Base-by-base conservation (phyloP, 2,888 invertebrate genomes). In the Ichneumoninae sp. region DNA sequence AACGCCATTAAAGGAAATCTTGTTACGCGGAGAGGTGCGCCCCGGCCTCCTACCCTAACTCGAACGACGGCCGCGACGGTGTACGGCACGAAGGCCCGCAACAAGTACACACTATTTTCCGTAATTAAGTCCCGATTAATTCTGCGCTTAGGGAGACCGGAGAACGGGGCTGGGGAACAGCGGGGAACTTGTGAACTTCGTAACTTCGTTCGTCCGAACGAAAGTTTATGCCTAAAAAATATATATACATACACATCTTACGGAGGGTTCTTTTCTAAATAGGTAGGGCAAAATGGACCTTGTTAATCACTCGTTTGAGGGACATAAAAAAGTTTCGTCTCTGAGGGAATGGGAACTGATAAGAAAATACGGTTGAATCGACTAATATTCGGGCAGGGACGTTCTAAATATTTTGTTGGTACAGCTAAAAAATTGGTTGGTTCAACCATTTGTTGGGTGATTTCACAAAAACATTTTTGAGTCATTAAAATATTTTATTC, bases 1-100 rank as follows among this genome's bases (percentile, higher is more conserved):
- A 93, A 93, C 90, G 92, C 93, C 93, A 93, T 93, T 93, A 93
- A 92, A 93, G 92, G 90, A 89, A 93, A 93, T 93, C 93, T 93
- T 92, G 92, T 93, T 93, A 93, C 91, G 90, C 88, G 88, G 89
- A 89, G 89, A 87, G 91, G 90, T 88, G 52, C 89, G n/a, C 62
- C 88, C 57, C 89, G 88, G 89, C 87, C 89, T 83, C 87, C 82
- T 82, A 85, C 52, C 77, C 66, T 52, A 86, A 88, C 88, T 89
- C 88, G 86, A 62, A 82, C 66, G 68, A 36, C 40, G 44, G 79
- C 52, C 57, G 66, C n/a, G 26, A 22, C 16, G 26, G 33, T 1
- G 66, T 26, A 44, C 54, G 19, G 16, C 26, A 19, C 60, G 60
- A 87, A 85, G 86, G 84, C 91, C 13, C 89, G 91, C 92, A 91